phyloP scores from a whole-genome alignment of 2,113 vertebrate genomes.

The Callionymus lyra region DNA sequence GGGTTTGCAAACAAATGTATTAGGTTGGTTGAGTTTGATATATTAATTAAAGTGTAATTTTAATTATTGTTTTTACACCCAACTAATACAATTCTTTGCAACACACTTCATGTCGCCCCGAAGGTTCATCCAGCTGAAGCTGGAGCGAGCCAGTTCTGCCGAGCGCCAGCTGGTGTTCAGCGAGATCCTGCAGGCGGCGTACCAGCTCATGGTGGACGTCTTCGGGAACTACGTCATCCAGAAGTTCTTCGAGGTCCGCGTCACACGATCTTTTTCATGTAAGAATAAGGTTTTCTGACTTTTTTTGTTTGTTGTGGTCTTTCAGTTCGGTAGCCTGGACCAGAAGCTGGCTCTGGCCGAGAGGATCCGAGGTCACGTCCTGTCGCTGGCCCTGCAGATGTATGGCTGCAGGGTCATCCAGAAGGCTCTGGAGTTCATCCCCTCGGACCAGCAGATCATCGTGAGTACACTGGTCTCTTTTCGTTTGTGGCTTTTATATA shows the following conservation, averaged over 20 bases:
- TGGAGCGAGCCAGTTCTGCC: slow-evolving; percentile 93
- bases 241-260: slow-evolving; percentile 90
- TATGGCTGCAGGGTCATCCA: slow-evolving; percentile 98
- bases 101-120: slow-evolving; percentile 4
- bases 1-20: too few relatives aligned
- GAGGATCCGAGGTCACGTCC: slow-evolving; percentile 91
- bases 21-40: too few relatives aligned
- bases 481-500: background rate
- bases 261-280: background rate
- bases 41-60: too few relatives aligned
- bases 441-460: slow-evolving; percentile 98
- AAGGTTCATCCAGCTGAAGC: slow-evolving; percentile 96
- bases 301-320: background rate
- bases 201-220: slow-evolving; percentile 98
- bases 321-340: slow-evolving; percentile 93
- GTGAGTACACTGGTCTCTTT: slow-evolving; percentile 75
- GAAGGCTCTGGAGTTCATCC: slow-evolving; percentile 98
- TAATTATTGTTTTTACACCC: too few relatives aligned
- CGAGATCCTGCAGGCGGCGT: slow-evolving; percentile 96
- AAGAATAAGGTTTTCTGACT: too few relatives aligned
- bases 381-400: slow-evolving; percentile 97
- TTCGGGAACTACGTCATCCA: slow-evolving; percentile 99
- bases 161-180: slow-evolving; percentile 97
- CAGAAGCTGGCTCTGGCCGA: slow-evolving; percentile 96
- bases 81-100: too few relatives aligned